Conservation (phyloP, 2,797 vertebrate genomes). For the Champsocephalus esox region DNA sequence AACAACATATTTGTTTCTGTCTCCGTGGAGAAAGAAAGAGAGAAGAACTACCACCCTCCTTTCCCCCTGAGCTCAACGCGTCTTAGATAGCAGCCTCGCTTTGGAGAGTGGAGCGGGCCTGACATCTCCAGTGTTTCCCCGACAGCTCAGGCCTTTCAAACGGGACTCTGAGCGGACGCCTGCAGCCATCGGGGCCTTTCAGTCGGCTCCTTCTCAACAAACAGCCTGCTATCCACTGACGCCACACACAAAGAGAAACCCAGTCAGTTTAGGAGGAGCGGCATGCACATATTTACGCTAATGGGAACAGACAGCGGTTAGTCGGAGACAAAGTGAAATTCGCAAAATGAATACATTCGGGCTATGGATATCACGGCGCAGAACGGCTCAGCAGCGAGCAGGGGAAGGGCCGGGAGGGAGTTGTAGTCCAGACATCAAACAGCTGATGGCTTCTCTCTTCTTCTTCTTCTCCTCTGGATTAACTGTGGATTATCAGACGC, state of each 20-base stretch:
- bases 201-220: constrained; percentile 68
- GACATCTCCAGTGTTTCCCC: constrained; percentile 77
- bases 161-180: constrained; percentile 72
- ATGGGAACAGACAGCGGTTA: constrained; percentile 85
- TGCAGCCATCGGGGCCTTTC: constrained; percentile 69
- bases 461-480: constrained; percentile 80
- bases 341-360: constrained; percentile 81
- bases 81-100: constrained; percentile 68
- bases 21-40: constrained; percentile 38
- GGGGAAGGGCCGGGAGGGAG: constrained; percentile 73
- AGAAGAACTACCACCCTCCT: constrained; percentile 49
- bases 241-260: constrained; percentile 63
- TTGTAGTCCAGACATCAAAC: constrained; percentile 82
- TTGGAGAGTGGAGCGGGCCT: constrained; percentile 70
- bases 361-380: constrained; percentile 74
- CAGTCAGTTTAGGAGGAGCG: constrained; percentile 67
- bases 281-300: constrained; percentile 76
- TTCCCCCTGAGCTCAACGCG: constrained; percentile 66
- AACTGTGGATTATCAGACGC: constrained; percentile 83
- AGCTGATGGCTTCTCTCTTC: constrained; percentile 76
- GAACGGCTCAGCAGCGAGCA: constrained; percentile 64
- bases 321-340: constrained; percentile 86
- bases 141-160: constrained; percentile 75
- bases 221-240: constrained; percentile 61
- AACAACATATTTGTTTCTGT: constrained; percentile 56